A percentile compares a stretch with the other conserved stretches of the same genome.
Conservation (phyloP, 2,797 vertebrate genomes). For the Periophthalmus magnuspinnatus region DNA sequence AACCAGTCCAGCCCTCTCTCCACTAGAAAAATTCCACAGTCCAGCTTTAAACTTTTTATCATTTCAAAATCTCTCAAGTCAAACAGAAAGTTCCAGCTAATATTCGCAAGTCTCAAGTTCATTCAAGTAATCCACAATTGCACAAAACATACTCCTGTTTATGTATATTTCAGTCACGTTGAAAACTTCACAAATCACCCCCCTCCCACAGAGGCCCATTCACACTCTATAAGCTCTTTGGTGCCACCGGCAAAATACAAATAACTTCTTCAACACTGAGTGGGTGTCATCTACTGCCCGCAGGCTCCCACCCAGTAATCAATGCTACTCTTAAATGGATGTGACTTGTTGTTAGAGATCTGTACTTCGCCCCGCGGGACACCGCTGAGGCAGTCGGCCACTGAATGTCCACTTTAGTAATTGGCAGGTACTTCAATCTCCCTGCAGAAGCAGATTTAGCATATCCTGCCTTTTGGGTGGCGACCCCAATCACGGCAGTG, state of each 20-base stretch:
- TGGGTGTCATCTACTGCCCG: slow-evolving; percentile 48
- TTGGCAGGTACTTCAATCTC: slow-evolving; percentile 76
- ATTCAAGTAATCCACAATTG: background rate
- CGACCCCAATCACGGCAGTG: slow-evolving; percentile 73
- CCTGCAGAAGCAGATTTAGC: slow-evolving; percentile 62
- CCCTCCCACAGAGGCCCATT: background rate
- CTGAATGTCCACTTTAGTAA: slow-evolving; percentile 69
- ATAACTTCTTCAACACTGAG: slow-evolving; percentile 29
- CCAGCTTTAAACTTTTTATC: background rate
- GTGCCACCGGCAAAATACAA: slow-evolving; percentile 38
- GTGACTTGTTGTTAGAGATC: slow-evolving; percentile 39
- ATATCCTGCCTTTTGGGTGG: slow-evolving; percentile 58
- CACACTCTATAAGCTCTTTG: slow-evolving; percentile 24
- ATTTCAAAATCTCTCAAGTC: background rate
- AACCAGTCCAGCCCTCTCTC: no score
- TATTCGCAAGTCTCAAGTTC: background rate
- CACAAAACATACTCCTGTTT: slow-evolving; percentile 4
- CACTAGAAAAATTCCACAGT: no score
- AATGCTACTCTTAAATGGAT: slow-evolving; percentile 57
- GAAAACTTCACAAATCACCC: slow-evolving; percentile 5
- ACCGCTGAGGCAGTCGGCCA: slow-evolving; percentile 33
- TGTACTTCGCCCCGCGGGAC: slow-evolving; percentile 18
- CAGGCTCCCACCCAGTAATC: slow-evolving; percentile 47
- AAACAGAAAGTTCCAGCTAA: background rate
- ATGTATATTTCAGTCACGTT: background rate